Evolutionary conservation across 2,113 vertebrate species (phyloP).

Genomic region (Pimephales promelas): DNA sequence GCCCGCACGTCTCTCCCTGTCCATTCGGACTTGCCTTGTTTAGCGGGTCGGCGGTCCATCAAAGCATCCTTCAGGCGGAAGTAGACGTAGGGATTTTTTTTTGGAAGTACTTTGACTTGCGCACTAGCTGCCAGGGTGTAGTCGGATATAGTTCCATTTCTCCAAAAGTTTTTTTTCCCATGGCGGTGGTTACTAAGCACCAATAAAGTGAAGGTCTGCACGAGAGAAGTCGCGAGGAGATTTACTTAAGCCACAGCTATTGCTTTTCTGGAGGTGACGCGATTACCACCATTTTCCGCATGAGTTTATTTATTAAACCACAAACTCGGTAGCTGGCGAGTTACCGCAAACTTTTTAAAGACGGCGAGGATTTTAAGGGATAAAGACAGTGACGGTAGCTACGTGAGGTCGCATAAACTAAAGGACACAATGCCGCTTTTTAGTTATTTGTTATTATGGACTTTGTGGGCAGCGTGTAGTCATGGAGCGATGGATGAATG

Average conservation of each 20-base stretch:
- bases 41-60: slow-evolving; percentile 52
- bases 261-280: slow-evolving; percentile 27
- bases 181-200: slow-evolving; percentile 71
- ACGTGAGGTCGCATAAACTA: slow-evolving; percentile 26
- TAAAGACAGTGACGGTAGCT: slow-evolving; percentile 10
- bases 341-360: slow-evolving; percentile 46
- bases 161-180: slow-evolving; percentile 61
- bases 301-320: slow-evolving; percentile 39
- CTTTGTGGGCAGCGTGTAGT: slow-evolving; percentile 58
- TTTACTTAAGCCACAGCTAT: not conserved
- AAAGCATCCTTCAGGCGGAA: slow-evolving; percentile 65
- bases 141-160: slow-evolving; percentile 66
- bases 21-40: slow-evolving; percentile 40
- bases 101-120: slow-evolving; percentile 63
- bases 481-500: slow-evolving; percentile 92
- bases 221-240: slow-evolving; percentile 40
- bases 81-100: slow-evolving; percentile 58
- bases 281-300: slow-evolving; percentile 38
- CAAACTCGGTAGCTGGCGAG: slow-evolving; percentile 53
- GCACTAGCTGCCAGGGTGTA: slow-evolving; percentile 75
- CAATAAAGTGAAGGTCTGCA: slow-evolving; percentile 58
- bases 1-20: slow-evolving; percentile 20
- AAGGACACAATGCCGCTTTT: slow-evolving; percentile 58
- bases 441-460: slow-evolving; percentile 57
- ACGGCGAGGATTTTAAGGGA: slow-evolving; percentile 51